Base-by-base conservation (phyloP, 2,113 vertebrate species). In the Sarotherodon lohbergeri region DNA sequence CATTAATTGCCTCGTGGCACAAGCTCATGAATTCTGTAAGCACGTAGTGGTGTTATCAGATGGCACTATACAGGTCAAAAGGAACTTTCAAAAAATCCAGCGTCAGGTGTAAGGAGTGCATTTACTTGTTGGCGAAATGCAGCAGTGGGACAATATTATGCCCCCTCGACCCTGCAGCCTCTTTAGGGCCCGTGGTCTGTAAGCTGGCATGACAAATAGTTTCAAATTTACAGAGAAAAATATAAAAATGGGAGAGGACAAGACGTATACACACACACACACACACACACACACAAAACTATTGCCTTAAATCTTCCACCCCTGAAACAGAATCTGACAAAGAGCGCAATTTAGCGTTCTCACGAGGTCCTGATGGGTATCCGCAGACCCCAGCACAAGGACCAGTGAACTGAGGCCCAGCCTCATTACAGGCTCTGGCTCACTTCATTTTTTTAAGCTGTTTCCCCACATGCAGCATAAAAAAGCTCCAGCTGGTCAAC, bases 171-270 rank as follows among this genome's bases (percentile, higher is more conserved):
- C 54, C 32, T 6, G 55, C 79, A 59, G 57, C 71, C 83, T 89
- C 87, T 94, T 88, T 84, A 89, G 80, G 90, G 84, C 61, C 79
- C 22, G 68, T 48, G 87, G 83, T 85, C 32, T 92, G 41, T 95
- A 94, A 95, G 91, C 90, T 81, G 22, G 89, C 94, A 92, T 94
- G 95, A 96, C 90, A 90, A 96, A 96, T 93, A 93, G 93, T 88
- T 90, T 90, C 88, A 95, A 91, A 92, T 54, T 32, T 83, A 55
- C 79, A 85, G 63, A 91, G 81, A 50, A 92, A 92, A 92, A 92
- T 84, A 13, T 22, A 87, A 82, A 84, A 68, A 80, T 50, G 22
- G 9, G 50, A 34, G 2, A 87, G 71, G 55, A 81, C 84, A 48
- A 85, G 87, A 81, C 80, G 81, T 22, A 48, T 1, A 79, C 66